Base-by-base conservation (phyloP, 2,888 invertebrate species). In the Dicranocentrus wangi region DNA sequence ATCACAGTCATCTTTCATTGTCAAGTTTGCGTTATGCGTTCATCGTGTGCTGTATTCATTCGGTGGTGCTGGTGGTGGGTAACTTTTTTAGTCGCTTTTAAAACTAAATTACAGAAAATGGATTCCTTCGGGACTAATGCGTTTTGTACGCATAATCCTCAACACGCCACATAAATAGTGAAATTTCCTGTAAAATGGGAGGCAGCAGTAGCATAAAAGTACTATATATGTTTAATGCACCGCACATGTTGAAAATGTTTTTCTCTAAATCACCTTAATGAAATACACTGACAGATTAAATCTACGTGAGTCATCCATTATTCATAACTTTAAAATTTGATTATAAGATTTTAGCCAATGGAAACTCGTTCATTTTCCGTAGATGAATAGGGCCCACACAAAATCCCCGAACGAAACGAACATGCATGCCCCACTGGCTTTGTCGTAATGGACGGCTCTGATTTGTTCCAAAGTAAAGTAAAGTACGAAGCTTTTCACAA, bases 1-100 rank as follows among this genome's bases (percentile, higher is more conserved):
- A 66, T 66, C 23, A 21, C 27, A 66, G 55, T 55, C 55, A 66
- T 66, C 25, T 47, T 47, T 66, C 66, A 66, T 17, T 66, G 66
- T 66, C 66, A 66, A 25, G 27, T 66, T 66, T 66, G 47, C 66
- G 47, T 66, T 25, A 58, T 23, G 25, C 1, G 58, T 17, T n/a
- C n/a, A n/a, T n/a, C 39, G 13, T 39, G 39, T 39, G 39, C 13
- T 39, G 39, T 39, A n/a, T 39, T 39, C 7, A 13, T 39, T 39
- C 13, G 39, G 39, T 39, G 39, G n/a, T 7, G 39, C 5, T 32
- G 32, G 10, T 32, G 32, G 32, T 32, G 32, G 32, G 32, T 10
- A n/a, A n/a, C n/a, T n/a, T 32, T 32, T 10, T 32, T 10, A 32
- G n/a, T n/a, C n/a, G 32, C 32, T 32, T 32, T 32, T 32, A 32